phyloP scores from a whole-genome alignment of 1,140 invertebrate genomes.

The Pseudomyrmex concolor region DNA sequence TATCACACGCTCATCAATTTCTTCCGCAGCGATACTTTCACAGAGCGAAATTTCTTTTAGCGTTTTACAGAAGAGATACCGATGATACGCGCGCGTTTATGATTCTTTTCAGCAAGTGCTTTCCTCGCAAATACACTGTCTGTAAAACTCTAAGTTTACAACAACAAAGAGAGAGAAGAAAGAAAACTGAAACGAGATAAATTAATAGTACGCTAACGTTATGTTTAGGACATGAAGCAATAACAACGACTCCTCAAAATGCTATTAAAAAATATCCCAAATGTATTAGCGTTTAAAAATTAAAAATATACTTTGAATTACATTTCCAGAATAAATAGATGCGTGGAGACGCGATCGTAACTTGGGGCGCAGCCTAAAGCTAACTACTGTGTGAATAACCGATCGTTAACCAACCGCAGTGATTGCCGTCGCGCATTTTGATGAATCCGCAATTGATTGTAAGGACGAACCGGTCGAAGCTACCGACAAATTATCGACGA shows the following conservation, averaged over 20 bases:
- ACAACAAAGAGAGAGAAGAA: background rate
- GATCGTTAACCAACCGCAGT: constrained; percentile 26
- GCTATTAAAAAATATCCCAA: no score
- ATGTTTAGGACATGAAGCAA: no score
- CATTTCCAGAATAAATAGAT: background rate
- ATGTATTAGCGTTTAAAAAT: no score
- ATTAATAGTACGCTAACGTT: background rate
- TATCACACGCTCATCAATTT: constrained; percentile 61
- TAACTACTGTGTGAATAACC: constrained; percentile 35
- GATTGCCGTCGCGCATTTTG: constrained; percentile 34
- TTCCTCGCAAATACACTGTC: background rate
- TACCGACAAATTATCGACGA: constrained; percentile 29
- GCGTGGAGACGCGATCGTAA: background rate
- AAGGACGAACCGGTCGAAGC: constrained; percentile 38
- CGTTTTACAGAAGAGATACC: constrained; percentile 24
- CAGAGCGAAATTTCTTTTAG: constrained; percentile 53
- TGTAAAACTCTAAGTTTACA: background rate
- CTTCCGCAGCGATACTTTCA: constrained; percentile 56
- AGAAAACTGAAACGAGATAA: constrained; percentile 5
- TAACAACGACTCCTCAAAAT: background rate
- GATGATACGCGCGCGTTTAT: constrained; percentile 36
- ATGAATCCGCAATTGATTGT: constrained; percentile 46
- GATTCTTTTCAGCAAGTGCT: constrained; percentile 6
- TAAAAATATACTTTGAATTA: no score
- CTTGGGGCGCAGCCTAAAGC: constrained; percentile 22